Base-by-base conservation (phyloP, 53 echinoderm and acorn worm genomes). In the Actinopyga echinites region DNA sequence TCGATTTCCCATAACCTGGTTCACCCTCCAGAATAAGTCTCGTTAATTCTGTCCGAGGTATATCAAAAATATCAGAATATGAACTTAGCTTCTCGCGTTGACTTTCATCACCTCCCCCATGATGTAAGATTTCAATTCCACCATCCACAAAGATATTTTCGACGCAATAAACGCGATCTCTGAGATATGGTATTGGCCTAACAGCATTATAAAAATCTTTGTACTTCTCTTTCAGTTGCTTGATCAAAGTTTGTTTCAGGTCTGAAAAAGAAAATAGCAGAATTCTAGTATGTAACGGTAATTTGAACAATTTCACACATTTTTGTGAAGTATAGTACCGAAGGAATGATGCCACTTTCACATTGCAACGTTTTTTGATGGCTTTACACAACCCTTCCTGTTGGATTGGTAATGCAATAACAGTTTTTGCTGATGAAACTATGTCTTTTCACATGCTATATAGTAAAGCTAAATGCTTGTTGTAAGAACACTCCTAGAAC, bases 1-100 rank as follows among this genome's bases (percentile, higher is more conserved):
- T 67, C 6, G 67, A 67, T 13, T 67, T 67, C 5, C 64, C 64
- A 30, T 64, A 64, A 15, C 64, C 64, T 30, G 64, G 64, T 26
- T 64, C 64, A 30, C 38, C 67, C 22, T 67, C 35, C 20, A 67
- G 35, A 30, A 67, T 67, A 67, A 35, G 67, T 0, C 67, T 67
- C 13, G 17, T 67, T 0, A 22, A 34, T 35, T 35, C 38, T 22
- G 11, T 35, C 6, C 3, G 32, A 13, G 2, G 67, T 13, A n/a
- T 38, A 33, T 22, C 38, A 35, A 67, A 67, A 36, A 67, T 67
- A 22, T 67, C 17, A n/a, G 6, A 34, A 38, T 67, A 67, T 13
- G 67, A 34, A 33, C 34, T n/a, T 36, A 67, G 22, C 13, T 22
- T 19, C 34, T 67, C 35, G 34, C 67, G 34, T 67, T 35, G 7